Evolutionary conservation across 2,888 invertebrate genomes (phyloP).

Genomic region (Chrysolina oricalcia): DNA sequence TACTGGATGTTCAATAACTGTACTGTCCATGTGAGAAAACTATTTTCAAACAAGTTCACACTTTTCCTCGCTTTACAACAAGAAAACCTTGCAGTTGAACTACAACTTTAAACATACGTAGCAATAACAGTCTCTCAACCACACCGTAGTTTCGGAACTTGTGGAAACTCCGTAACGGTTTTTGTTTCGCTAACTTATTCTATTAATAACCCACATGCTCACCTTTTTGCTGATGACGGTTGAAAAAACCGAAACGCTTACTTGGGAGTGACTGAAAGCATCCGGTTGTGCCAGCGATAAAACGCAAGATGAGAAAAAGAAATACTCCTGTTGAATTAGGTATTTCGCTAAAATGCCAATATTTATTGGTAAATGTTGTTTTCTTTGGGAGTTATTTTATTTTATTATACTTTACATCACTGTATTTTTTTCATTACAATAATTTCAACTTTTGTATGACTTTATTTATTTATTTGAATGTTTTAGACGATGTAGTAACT

Average conservation of each 20-base stretch:
- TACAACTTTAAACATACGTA: conserved; percentile 3
- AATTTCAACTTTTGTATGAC: no score
- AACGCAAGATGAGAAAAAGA: neutral
- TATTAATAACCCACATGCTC: neutral
- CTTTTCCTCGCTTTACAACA: no score
- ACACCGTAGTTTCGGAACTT: neutral
- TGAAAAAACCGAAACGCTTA: conserved; percentile 9
- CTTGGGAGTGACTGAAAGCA: neutral
- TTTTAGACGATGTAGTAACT: no score
- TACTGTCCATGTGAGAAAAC: no score
- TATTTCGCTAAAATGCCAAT: neutral
- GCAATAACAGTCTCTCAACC: neutral
- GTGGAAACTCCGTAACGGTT: neutral
- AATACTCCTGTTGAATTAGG: neutral
- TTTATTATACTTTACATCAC: no score
- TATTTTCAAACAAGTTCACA: no score
- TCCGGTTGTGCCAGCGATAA: neutral
- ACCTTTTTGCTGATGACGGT: conserved; percentile 2
- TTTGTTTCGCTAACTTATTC: neutral
- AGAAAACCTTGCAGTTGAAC: no score
- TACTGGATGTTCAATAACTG: neutral
- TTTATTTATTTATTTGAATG: no score
- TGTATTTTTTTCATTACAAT: no score
- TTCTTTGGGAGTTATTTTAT: no score
- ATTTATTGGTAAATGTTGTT: no score